Conservation (phyloP, 2,797 vertebrate species). For the Mionectes olivaceus region DNA sequence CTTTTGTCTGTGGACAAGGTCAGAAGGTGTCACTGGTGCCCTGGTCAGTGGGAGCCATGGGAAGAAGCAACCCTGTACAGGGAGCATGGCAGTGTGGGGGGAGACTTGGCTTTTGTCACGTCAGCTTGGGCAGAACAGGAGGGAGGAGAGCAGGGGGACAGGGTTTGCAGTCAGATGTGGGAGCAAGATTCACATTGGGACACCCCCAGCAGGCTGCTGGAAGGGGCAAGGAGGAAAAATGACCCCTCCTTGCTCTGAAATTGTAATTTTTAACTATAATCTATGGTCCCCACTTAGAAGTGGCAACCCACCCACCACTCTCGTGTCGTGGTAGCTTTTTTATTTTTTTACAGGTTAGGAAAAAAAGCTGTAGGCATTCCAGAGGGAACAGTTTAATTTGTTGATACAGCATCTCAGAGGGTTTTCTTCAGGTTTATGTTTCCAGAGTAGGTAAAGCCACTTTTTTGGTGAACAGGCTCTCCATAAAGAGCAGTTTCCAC, state of each 20-base stretch:
- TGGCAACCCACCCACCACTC: background rate
- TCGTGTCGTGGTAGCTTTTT: background rate
- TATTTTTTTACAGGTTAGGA: background rate
- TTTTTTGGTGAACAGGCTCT: background rate
- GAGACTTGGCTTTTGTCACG: background rate
- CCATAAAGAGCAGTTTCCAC: background rate
- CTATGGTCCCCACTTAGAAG: background rate
- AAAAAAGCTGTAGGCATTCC: background rate
- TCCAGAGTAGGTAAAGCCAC: background rate
- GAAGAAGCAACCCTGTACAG: background rate
- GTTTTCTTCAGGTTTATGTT: background rate
- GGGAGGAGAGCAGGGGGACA: background rate
- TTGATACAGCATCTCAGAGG: background rate
- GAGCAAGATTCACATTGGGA: background rate
- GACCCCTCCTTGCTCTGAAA: background rate
- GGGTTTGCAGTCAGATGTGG: background rate
- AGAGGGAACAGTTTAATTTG: background rate
- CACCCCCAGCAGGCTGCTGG: background rate
- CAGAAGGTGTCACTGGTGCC: background rate
- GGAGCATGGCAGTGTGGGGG: fast-evolving
- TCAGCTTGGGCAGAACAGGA: background rate
- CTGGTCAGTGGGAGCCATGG: background rate
- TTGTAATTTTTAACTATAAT: background rate
- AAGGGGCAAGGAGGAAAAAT: background rate
- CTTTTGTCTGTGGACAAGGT: background rate